Conservation (phyloP, 2,797 vertebrate species). For the Coregonus sp. region DNA sequence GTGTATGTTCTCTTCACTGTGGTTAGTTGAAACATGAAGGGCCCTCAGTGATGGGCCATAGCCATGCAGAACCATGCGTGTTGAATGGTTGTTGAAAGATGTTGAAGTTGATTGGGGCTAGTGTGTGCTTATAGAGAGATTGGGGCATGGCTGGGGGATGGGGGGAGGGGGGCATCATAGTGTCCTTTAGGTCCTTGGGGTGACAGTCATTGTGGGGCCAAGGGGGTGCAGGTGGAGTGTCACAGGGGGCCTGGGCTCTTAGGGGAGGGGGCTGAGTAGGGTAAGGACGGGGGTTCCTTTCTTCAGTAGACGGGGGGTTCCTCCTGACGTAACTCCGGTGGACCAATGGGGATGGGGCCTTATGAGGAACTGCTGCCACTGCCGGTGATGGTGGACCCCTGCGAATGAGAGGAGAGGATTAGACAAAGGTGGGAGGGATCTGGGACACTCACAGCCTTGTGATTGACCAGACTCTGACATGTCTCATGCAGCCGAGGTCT, state of each 20-base stretch:
- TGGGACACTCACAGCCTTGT: conserved; percentile 16
- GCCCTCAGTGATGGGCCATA: conserved; percentile 10
- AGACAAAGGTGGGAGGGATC: conserved; percentile 20
- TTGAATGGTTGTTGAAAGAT: conserved; percentile 32
- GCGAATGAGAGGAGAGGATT: conserved; percentile 51
- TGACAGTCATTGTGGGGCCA: conserved; percentile 21
- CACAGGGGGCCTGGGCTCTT: conserved; percentile 1
- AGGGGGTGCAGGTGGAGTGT: conserved; percentile 22
- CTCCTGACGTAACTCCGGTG: conserved; percentile 31
- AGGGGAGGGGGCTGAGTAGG: neutral
- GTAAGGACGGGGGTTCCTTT: conserved; percentile 19
- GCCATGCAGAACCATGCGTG: conserved; percentile 71
- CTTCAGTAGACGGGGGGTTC: conserved; percentile 26
- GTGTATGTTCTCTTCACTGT: neutral
- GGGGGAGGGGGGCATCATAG: conserved; percentile 22
- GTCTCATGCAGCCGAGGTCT: conserved; percentile 69
- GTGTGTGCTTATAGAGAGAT: conserved; percentile 36
- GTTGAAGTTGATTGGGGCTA: conserved; percentile 42
- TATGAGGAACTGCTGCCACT: conserved; percentile 67
- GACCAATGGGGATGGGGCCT: conserved; percentile 41
- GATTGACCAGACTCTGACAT: conserved; percentile 49
- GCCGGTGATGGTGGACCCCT: conserved; percentile 74
- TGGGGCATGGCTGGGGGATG: neutral
- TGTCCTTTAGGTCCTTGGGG: conserved; percentile 27
- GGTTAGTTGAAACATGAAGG: no score